phyloP scores from a whole-genome alignment of 2,888 invertebrate genomes.

The Aspidapion aeneum region DNA sequence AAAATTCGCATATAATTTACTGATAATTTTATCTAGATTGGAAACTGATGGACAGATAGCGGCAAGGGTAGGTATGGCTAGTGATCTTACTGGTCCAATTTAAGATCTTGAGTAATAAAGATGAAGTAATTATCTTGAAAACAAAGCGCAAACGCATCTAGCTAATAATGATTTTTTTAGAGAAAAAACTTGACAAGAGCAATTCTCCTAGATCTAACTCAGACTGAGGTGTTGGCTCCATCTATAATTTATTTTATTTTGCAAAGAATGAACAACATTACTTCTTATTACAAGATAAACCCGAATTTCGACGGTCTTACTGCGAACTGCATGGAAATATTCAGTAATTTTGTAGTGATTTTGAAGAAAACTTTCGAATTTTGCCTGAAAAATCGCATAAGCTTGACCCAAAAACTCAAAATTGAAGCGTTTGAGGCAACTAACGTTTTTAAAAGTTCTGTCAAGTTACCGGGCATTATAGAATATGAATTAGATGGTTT shows the following conservation, averaged over 20 bases:
- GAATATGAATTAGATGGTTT: background rate
- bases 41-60: background rate
- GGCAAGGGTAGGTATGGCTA: background rate
- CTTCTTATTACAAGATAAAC: background rate
- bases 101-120: too few relatives aligned
- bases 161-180: too few relatives aligned
- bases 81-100: too few relatives aligned
- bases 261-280: background rate
- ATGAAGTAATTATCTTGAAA: too few relatives aligned
- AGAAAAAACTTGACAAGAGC: background rate
- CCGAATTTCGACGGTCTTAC: background rate
- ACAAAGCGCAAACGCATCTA: too few relatives aligned
- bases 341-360: background rate
- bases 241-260: background rate
- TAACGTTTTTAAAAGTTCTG: background rate
- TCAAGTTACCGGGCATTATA: background rate
- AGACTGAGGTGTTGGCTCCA: background rate
- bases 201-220: background rate
- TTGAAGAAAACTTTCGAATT: background rate
- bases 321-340: background rate
- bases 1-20: background rate
- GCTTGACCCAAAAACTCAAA: background rate
- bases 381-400: background rate
- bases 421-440: background rate
- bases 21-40: background rate